phyloP scores from a whole-genome alignment of 2,113 vertebrate genomes.

The Myocastor coypus region DNA sequence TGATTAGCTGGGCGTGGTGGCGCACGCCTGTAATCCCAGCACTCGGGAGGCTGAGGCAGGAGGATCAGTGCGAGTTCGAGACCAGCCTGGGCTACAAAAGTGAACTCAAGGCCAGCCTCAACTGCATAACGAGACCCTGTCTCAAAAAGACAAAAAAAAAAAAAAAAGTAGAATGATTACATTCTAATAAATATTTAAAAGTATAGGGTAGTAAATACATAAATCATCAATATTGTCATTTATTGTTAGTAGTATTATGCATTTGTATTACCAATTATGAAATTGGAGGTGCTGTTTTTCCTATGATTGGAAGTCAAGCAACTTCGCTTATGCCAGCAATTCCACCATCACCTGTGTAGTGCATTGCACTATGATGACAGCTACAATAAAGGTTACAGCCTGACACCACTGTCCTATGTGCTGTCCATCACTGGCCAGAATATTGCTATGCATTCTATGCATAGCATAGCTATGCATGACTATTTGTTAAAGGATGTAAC shows the following conservation, averaged over 20 bases:
- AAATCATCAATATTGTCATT: background rate
- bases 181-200: background rate
- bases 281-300: background rate
- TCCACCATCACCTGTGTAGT: background rate
- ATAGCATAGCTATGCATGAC: no score
- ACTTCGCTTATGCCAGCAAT: background rate
- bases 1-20: no score
- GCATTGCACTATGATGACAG: background rate
- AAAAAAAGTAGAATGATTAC: background rate
- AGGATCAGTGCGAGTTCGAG: no score
- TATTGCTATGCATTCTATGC: background rate
- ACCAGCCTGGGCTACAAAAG: no score
- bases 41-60: no score
- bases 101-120: no score
- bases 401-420: background rate
- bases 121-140: no score
- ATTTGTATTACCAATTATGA: background rate
- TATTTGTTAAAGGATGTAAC: background rate
- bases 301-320: no score
- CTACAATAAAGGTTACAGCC: no score
- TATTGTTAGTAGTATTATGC: background rate
- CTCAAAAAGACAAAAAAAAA: no score
- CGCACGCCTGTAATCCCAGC: no score
- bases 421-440: background rate
- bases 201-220: background rate